A percentile compares a stretch with the other conserved stretches of the same genome.
Conservation (phyloP, 1,140 invertebrate species). For the Saccostrea glomerata region DNA sequence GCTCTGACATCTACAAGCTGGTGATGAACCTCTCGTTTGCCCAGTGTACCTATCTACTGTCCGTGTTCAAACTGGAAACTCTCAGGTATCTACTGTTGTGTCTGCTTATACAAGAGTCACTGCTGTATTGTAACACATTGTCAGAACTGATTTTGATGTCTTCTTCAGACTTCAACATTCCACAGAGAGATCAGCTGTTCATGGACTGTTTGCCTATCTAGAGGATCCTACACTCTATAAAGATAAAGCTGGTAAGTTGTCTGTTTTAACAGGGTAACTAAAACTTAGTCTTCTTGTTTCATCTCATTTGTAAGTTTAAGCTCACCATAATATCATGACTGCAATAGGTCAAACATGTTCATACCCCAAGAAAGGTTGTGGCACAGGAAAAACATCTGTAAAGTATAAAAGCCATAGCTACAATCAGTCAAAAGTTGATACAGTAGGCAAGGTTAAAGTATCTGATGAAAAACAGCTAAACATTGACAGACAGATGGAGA, state of each 20-base stretch:
- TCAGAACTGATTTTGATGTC: not conserved
- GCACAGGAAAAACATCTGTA: no score
- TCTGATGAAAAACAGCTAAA: no score
- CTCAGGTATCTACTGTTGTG: conserved; percentile 82
- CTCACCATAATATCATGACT: no score
- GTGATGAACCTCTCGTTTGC: conserved; percentile 96
- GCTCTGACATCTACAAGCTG: conserved; percentile 90
- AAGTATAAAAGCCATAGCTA: no score
- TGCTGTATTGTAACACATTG: not conserved
- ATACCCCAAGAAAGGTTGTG: no score
- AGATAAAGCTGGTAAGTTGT: conserved; percentile 89
- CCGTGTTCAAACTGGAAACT: conserved; percentile 97
- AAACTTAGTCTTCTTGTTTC: no score
- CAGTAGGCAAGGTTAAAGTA: no score
- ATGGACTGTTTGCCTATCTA: conserved; percentile 95
- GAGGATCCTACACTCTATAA: conserved; percentile 95
- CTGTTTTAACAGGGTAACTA: not conserved
- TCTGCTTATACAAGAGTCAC: not conserved
- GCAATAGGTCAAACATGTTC: no score
- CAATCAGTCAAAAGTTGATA: no score
- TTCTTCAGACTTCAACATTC: conserved; percentile 87
- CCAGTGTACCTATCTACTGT: conserved; percentile 96
- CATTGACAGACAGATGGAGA: no score
- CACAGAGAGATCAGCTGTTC: conserved; percentile 82
- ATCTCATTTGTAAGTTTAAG: no score